These are phyloP conservation scores for Momotus momota DNA, from an alignment of 2,797 vertebrate genomes.

Conservation along the genomic window DNA sequence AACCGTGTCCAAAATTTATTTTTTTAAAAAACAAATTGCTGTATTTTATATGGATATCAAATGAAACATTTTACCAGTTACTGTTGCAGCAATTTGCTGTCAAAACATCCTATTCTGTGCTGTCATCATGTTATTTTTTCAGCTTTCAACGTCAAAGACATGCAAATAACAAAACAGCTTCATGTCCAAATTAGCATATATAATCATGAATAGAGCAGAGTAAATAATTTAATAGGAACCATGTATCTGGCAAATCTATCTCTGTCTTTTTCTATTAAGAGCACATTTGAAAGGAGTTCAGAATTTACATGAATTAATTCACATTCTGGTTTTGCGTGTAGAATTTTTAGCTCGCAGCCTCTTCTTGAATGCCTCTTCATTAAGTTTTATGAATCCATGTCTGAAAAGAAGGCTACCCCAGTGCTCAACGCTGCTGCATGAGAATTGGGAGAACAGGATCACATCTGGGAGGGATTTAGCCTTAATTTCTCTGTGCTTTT, in stretches of 20 bases:
- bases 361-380: neutral
- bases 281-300: neutral
- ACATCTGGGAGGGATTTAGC: neutral
- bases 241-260: neutral
- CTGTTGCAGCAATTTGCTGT: neutral
- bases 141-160: constrained; percentile 16
- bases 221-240: constrained; percentile 6
- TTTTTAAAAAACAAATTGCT: neutral
- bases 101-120: constrained; percentile 2
- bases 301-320: neutral
- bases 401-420: neutral
- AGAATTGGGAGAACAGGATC: neutral
- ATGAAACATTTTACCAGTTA: neutral
- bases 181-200: constrained; percentile 19
- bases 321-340: neutral
- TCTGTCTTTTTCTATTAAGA: neutral
- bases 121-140: constrained; percentile 11
- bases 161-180: neutral
- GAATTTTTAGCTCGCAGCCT: neutral
- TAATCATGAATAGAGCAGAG: neutral
- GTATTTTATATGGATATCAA: neutral
- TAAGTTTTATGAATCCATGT: neutral
- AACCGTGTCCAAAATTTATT: neutral
- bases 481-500: neutral
- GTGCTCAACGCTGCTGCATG: neutral